These are phyloP conservation scores for Nycticryphes semicollaris DNA, from an alignment of 2,113 vertebrate genomes.

Conservation along the genomic window DNA sequence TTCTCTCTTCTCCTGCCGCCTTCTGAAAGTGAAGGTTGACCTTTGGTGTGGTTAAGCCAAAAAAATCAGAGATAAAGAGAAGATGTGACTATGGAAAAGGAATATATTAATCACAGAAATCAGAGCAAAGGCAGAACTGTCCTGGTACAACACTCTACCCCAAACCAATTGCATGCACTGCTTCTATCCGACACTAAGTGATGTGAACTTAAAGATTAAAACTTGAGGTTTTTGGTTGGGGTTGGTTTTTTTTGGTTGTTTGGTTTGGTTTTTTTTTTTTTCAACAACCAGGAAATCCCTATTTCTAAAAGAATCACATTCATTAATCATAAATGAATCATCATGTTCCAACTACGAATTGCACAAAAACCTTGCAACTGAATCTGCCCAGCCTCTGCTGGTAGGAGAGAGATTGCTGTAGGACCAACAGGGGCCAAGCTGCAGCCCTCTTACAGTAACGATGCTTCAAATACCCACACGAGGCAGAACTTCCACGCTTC, in stretches of 20 bases:
- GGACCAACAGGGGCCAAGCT: background rate
- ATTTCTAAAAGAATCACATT: background rate
- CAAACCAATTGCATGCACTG: background rate
- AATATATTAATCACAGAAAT: background rate
- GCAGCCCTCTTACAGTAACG: accelerated
- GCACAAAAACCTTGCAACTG: background rate
- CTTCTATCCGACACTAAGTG: background rate
- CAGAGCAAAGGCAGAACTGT: background rate
- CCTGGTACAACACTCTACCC: background rate
- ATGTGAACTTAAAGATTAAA: background rate
- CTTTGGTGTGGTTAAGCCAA: background rate
- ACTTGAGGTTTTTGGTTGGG: background rate
- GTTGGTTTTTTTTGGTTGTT: too few relatives aligned
- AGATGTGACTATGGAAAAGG: background rate
- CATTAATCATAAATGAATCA: background rate
- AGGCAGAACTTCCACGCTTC: background rate
- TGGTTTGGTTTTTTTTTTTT: background rate
- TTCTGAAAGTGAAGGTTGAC: background rate
- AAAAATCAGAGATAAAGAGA: background rate
- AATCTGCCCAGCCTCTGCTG: background rate
- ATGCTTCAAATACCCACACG: background rate
- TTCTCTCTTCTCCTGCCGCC: background rate
- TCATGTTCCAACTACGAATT: background rate
- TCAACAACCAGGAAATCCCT: background rate
- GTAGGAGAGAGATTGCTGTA: too few relatives aligned